Conservation (phyloP, 1,140 invertebrate genomes). For the Leptoteleia sp. region DNA sequence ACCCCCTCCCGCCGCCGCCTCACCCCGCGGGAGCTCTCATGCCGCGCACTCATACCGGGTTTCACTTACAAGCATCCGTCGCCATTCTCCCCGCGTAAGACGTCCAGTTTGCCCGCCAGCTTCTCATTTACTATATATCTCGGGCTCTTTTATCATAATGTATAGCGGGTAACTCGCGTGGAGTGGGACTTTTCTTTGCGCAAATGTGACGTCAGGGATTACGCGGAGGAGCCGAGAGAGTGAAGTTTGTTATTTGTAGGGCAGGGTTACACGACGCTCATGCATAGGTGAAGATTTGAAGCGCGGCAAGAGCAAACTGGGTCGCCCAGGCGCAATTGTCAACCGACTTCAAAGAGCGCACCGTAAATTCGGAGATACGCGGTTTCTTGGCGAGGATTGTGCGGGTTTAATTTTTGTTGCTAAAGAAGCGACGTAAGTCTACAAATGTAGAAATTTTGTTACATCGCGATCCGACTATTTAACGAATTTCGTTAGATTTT, state of each 20-base stretch:
- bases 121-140: slow-evolving; percentile 50
- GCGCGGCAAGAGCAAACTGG: slow-evolving; percentile 25
- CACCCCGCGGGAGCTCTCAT: not conserved
- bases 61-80: slow-evolving; percentile 64
- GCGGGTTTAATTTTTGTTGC: too few relatives aligned
- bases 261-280: slow-evolving; percentile 42
- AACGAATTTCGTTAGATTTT: too few relatives aligned
- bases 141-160: slow-evolving; percentile 52
- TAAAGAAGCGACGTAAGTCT: too few relatives aligned
- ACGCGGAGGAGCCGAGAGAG: slow-evolving; percentile 12
- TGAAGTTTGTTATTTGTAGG: slow-evolving; percentile 56
- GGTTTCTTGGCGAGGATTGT: too few relatives aligned
- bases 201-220: slow-evolving; percentile 56
- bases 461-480: too few relatives aligned
- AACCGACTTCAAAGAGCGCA: slow-evolving; percentile 10
- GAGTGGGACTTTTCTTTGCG: slow-evolving; percentile 36
- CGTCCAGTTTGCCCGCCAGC: slow-evolving; percentile 57
- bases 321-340: slow-evolving; percentile 18
- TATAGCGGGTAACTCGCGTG: not conserved
- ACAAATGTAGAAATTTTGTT: too few relatives aligned
- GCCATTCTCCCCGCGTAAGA: slow-evolving; percentile 71
- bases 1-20: slow-evolving; percentile 26
- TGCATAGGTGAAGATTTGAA: slow-evolving; percentile 50
- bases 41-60: slow-evolving; percentile 24
- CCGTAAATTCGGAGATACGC: slow-evolving; percentile 1